Conservation (phyloP, 2,797 vertebrate species). For the Melanitta fusca region DNA sequence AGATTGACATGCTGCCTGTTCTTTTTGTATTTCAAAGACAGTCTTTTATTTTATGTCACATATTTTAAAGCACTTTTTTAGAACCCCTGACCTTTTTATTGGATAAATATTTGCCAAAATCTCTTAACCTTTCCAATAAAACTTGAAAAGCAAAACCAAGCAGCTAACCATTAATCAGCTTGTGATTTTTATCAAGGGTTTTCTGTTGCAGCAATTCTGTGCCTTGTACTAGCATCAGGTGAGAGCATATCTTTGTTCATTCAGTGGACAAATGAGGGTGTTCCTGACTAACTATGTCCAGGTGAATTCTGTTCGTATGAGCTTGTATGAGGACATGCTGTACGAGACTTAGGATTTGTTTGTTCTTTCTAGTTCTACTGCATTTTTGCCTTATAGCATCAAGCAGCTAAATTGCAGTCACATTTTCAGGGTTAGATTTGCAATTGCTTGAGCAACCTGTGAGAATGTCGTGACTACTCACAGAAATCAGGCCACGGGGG, state of each 20-base stretch:
- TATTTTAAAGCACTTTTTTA: background rate
- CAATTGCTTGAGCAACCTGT: background rate
- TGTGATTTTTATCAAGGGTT: conserved; percentile 21
- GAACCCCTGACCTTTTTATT: background rate
- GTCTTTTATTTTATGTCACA: background rate
- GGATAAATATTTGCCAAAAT: conserved; percentile 22
- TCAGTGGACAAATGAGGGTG: background rate
- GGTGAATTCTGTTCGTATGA: background rate
- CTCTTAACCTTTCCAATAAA: conserved; percentile 5
- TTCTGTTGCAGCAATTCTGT: background rate
- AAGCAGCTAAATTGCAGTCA: background rate
- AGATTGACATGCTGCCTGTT: background rate
- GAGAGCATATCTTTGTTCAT: background rate
- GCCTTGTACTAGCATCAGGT: background rate
- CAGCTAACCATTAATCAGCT: background rate
- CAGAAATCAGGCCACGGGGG: background rate
- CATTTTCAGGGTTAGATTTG: background rate
- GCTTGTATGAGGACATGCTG: background rate
- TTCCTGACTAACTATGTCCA: background rate
- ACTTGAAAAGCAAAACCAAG: conserved; percentile 30
- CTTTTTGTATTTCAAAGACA: background rate
- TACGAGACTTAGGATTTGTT: background rate
- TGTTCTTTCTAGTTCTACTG: background rate
- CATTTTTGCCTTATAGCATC: background rate
- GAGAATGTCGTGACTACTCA: background rate